Evolutionary conservation across 2,888 invertebrate species (phyloP), one percentile per base, ranked within the genome.

Genomic region (Griposia aprilina): DNA sequence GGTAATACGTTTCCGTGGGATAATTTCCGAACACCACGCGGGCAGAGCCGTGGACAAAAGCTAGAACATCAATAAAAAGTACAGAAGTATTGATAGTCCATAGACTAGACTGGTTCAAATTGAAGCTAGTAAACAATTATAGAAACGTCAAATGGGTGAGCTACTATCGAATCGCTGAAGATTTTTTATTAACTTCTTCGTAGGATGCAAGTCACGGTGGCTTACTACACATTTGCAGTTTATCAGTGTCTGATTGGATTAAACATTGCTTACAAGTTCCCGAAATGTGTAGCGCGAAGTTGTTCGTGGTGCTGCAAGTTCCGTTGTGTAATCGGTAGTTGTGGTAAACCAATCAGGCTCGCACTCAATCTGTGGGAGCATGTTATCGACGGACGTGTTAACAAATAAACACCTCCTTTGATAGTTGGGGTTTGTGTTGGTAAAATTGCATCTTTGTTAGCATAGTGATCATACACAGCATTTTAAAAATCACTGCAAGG

Each of bases 341-440:
- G 85, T 73, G 82, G 85, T 85, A 73, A 78, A 84, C 83, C 84
- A 59, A 74, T 83, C 81, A 81, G 48, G 73, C 59, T 70, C 67
- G 13, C 72, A 62, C 69, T 74, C 62, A 73, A 84, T 84, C 69
- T 66, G 60, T 50, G 23, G 65, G 13, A 59, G 26, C 41, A 73
- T 83, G 71, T 59, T 80, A 70, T 70, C 45, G 70, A 67, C 57
- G 41, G 48, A 17, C 23, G 57, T 70, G 50, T 79, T 70, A 26
- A 70, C 83, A 79, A 69, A 65, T 73, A 83, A 69, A 57, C 26
- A 66, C 57, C 26, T 74, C 59, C 17, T 45, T 62, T 72, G n/a
- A 52, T 57, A 23, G 13, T 30, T 66, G 0, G 2, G 3, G 7
- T 30, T 48, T 70, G 36, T 52, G n/a, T 45, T 55, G 2, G 23